Conservation (phyloP, 2,113 vertebrate species). For the Oceanites oceanicus region DNA sequence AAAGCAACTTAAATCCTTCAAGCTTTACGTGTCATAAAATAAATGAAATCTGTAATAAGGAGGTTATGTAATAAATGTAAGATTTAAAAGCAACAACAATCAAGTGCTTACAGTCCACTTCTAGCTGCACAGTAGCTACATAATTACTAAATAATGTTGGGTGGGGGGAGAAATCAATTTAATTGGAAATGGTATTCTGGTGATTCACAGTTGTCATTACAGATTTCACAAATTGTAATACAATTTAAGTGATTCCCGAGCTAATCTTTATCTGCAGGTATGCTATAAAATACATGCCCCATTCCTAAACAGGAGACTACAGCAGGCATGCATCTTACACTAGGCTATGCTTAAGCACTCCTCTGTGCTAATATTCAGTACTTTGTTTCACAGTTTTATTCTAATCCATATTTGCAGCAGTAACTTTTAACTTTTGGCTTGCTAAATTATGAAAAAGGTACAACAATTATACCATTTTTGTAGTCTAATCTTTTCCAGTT, state of each 20-base stretch:
- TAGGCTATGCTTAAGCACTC: not conserved
- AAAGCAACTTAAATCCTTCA: not conserved
- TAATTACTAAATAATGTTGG: not conserved
- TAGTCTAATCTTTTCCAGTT: not conserved
- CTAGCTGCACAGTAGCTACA: too few relatives aligned
- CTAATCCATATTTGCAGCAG: not conserved
- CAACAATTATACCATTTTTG: not conserved
- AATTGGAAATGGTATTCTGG: not conserved
- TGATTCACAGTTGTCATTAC: not conserved
- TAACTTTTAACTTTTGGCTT: not conserved
- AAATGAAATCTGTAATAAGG: not conserved
- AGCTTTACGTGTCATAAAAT: not conserved
- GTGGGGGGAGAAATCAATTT: not conserved
- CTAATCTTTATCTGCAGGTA: not conserved
- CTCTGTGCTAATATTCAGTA: not conserved
- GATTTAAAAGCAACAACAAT: not conserved
- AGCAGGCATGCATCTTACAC: not conserved
- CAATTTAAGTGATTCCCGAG: not conserved
- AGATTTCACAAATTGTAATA: not conserved
- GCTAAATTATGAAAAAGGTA: not conserved
- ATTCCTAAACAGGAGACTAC: not conserved
- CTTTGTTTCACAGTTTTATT: not conserved
- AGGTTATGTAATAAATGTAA: not conserved
- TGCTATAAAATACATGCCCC: not conserved
- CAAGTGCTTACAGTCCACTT: not conserved